Conservation (phyloP, 2,888 invertebrate genomes). For the Agonopterix arenella region DNA sequence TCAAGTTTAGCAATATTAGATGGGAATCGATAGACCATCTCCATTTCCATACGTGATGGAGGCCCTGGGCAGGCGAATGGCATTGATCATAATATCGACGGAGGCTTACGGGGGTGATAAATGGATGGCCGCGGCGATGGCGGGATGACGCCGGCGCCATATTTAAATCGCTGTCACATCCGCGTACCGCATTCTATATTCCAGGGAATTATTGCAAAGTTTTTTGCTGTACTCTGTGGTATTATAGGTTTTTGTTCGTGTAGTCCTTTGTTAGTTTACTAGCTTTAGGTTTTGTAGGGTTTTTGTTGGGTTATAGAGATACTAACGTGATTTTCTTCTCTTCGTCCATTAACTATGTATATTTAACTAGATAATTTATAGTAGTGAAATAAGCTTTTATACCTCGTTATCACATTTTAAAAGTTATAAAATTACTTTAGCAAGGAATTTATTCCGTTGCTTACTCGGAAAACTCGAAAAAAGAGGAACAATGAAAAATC, state of each 20-base stretch:
- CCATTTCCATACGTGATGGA: conserved; percentile 34
- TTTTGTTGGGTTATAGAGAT: background rate
- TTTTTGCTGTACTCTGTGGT: background rate
- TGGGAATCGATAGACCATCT: conserved; percentile 10
- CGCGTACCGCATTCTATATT: conserved; percentile 27
- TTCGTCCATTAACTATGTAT: too few species aligned
- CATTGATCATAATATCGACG: conserved; percentile 77
- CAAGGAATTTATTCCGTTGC: too few species aligned
- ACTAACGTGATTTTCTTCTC: too few species aligned
- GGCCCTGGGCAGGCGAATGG: conserved; percentile 50
- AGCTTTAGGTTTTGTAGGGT: background rate
- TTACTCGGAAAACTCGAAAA: too few species aligned
- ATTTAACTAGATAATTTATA: too few species aligned
- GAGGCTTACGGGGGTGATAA: conserved; percentile 73
- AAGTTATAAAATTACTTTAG: too few species aligned
- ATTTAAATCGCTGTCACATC: conserved; percentile 72
- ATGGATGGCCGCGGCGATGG: conserved; percentile 63
- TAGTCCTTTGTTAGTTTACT: background rate
- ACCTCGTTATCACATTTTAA: too few species aligned
- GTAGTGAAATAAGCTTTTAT: too few species aligned
- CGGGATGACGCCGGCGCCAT: conserved; percentile 67
- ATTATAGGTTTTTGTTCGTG: background rate
- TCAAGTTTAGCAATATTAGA: background rate
- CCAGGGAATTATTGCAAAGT: conserved; percentile 6
- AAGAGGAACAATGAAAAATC: too few species aligned